Conservation (phyloP, 2,888 invertebrate genomes). For the Mayetiola destructor region DNA sequence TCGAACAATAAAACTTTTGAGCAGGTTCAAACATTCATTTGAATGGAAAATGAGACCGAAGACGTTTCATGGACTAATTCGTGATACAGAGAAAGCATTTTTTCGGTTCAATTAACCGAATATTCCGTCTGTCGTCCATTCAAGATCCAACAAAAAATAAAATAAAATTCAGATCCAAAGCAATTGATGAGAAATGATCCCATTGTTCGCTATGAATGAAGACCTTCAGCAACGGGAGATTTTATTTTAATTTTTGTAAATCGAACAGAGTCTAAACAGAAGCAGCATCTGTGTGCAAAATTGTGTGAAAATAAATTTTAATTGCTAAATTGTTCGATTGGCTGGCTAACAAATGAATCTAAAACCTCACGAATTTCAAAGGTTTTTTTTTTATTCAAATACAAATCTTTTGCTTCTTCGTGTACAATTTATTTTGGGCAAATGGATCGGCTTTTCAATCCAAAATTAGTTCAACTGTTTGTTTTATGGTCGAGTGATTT, state of each 20-base stretch:
- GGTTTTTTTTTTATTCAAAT: background rate
- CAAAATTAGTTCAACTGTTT: no score
- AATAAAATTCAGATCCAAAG: background rate
- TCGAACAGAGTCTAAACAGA: background rate
- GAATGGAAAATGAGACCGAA: no score
- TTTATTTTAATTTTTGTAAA: background rate
- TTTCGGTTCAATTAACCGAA: no score
- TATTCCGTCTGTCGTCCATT: background rate
- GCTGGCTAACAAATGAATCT: background rate
- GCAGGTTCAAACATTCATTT: no score
- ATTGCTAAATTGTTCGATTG: slow-evolving; percentile 1
- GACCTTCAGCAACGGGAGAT: background rate
- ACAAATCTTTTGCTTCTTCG: background rate
- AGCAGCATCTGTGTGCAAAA: background rate
- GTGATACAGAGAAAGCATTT: no score
- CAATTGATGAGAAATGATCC: background rate
- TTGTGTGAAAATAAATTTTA: slow-evolving; percentile 7
- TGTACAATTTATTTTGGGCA: no score
- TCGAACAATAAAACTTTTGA: no score
- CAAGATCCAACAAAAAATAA: background rate
- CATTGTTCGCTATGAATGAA: background rate
- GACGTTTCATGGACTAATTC: no score
- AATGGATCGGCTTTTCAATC: no score
- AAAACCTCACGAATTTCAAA: background rate
- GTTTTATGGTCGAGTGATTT: no score